These are phyloP conservation scores for Temnopleurus reevesii DNA, from an alignment of 53 echinoderm and acorn worm species.

Conservation along the genomic window DNA sequence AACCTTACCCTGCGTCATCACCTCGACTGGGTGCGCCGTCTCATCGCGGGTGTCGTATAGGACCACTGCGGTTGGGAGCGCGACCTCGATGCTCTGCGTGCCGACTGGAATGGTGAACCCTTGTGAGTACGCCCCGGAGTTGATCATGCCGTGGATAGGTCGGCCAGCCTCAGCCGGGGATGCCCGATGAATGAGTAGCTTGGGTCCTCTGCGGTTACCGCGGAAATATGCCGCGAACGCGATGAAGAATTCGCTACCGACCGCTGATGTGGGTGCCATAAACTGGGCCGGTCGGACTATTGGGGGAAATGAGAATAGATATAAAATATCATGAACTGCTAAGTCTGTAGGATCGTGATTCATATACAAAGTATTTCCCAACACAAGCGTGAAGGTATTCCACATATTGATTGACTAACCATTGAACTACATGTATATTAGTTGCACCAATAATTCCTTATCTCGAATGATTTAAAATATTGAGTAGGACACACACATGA, in stretches of 20 bases:
- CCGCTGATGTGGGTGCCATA: not conserved
- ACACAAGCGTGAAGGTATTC: no score
- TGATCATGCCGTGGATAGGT: not conserved
- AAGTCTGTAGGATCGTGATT: no score
- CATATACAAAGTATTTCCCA: no score
- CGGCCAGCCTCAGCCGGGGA: not conserved
- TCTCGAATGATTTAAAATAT: no score
- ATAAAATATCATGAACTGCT: no score
- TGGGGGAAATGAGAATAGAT: not conserved
- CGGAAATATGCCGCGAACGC: constrained; percentile 34
- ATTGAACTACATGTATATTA: no score
- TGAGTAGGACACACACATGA: no score
- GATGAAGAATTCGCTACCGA: constrained; percentile 38
- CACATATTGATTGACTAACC: no score
- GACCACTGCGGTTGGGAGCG: not conserved
- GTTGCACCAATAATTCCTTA: no score
- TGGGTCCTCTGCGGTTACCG: not conserved
- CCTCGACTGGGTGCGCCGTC: not conserved
- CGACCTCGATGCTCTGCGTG: constrained; percentile 2
- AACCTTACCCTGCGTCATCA: constrained; percentile 18
- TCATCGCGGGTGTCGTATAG: constrained; percentile 20
- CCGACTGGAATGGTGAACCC: constrained; percentile 30
- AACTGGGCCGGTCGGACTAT: not conserved
- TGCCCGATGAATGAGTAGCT: constrained; percentile 33
- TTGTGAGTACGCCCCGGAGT: not conserved